Evolutionary conservation across 2,888 invertebrate genomes (phyloP).

Genomic region (Tetramorium bicarinatum): DNA sequence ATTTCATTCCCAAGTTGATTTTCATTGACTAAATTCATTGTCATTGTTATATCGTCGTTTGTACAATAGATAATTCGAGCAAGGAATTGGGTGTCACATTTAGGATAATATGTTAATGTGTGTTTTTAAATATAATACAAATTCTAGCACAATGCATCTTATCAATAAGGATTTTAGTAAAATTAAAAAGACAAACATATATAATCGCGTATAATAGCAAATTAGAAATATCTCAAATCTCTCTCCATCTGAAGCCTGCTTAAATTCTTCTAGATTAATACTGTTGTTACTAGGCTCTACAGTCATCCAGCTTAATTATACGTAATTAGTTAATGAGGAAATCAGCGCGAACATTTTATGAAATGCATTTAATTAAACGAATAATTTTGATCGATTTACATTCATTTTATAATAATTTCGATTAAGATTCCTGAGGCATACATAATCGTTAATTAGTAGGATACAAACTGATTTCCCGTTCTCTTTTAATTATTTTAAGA

Average conservation of each 20-base stretch:
- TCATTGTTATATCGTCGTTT: background rate
- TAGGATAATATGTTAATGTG: background rate
- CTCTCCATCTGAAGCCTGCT: background rate
- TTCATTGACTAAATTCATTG: background rate
- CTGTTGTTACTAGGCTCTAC: conserved; percentile 16
- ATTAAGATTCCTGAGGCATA: background rate
- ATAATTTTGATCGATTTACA: background rate
- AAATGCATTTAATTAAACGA: background rate
- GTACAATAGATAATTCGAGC: background rate
- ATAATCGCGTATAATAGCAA: background rate
- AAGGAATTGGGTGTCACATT: background rate
- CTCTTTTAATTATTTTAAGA: conserved; percentile 26
- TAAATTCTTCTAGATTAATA: conserved; percentile 15
- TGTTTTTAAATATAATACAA: conserved; percentile 2
- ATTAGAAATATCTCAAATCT: background rate
- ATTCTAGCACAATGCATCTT: background rate
- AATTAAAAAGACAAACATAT: conserved; percentile 2
- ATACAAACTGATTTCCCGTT: conserved; percentile 35
- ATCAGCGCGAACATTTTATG: conserved; percentile 6
- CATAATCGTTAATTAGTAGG: background rate
- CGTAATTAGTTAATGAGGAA: conserved; percentile 23
- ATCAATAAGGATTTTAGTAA: background rate
- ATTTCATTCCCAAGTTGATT: background rate
- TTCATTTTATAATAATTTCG: background rate
- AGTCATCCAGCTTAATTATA: conserved; percentile 22